Conservation (phyloP, 2,888 invertebrate species). For the Rhamnusium bicolor region DNA sequence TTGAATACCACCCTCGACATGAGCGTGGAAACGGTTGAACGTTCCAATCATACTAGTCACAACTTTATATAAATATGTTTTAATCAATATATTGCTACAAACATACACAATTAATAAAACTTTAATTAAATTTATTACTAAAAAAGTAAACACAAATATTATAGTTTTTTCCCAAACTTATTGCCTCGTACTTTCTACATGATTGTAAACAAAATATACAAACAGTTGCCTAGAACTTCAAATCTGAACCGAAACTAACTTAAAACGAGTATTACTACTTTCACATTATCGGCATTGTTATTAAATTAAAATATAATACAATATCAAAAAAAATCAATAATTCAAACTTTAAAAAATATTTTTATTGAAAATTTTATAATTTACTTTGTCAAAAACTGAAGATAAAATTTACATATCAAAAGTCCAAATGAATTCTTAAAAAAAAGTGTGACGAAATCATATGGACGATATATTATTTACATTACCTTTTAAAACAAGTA, state of each 20-base stretch:
- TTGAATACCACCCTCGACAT: too few species aligned
- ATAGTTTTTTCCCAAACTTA: too few species aligned
- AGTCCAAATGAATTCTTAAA: conserved; percentile 27
- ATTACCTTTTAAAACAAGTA: conserved; percentile 30
- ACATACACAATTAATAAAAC: too few species aligned
- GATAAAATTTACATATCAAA: conserved; percentile 26
- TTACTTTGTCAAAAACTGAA: conserved; percentile 23
- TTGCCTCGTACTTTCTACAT: too few species aligned
- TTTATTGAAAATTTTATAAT: conserved; percentile 38
- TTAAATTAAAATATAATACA: background rate
- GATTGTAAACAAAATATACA: too few species aligned
- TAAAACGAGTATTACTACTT: background rate
- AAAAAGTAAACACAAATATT: too few species aligned
- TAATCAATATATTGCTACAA: too few species aligned
- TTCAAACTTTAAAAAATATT: conserved; percentile 34
- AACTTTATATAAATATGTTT: too few species aligned
- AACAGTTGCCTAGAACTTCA: background rate
- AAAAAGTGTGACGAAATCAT: conserved; percentile 25
- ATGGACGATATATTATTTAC: conserved; percentile 33
- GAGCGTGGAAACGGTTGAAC: too few species aligned
- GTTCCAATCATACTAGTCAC: too few species aligned
- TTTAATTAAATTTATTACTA: too few species aligned
- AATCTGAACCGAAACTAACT: background rate
- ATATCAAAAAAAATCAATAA: background rate
- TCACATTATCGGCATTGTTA: background rate